Evolutionary conservation across 2,888 invertebrate genomes (phyloP).

Genomic region (Clostera curtula): DNA sequence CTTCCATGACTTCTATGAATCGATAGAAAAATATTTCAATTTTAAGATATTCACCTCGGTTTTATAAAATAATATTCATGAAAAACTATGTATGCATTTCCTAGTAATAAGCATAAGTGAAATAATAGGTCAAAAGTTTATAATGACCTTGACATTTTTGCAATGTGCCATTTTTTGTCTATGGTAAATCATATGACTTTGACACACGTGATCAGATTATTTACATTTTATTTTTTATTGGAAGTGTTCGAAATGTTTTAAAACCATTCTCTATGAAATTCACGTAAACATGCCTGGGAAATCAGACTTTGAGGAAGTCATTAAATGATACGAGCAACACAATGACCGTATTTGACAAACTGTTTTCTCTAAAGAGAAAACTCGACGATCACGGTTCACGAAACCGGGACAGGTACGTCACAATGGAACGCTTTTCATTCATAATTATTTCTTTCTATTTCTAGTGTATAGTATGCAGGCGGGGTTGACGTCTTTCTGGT

Average conservation of each 20-base stretch:
- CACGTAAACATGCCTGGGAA: constrained; percentile 31
- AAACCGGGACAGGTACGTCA: constrained; percentile 70
- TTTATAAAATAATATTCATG: too few relatives aligned
- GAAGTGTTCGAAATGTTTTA: constrained; percentile 30
- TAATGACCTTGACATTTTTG: constrained; percentile 37
- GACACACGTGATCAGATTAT: constrained; percentile 60
- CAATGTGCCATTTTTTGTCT: constrained; percentile 36
- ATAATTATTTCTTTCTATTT: constrained; percentile 50
- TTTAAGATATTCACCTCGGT: too few relatives aligned
- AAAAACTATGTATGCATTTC: too few relatives aligned
- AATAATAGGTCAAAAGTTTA: constrained; percentile 6
- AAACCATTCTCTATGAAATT: constrained; percentile 10
- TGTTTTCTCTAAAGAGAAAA: constrained; percentile 79
- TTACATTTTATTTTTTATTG: constrained; percentile 40
- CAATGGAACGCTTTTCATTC: constrained; percentile 46
- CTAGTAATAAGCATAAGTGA: too few relatives aligned
- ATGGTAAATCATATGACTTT: constrained; percentile 68
- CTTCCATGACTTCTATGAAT: too few relatives aligned
- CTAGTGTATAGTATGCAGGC: too few relatives aligned
- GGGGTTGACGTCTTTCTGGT: constrained; percentile 34
- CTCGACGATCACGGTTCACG: constrained; percentile 55
- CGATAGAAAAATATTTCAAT: too few relatives aligned
- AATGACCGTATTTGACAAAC: constrained; percentile 86
- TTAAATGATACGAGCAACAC: constrained; percentile 54
- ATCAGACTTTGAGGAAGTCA: constrained; percentile 31